phyloP scores from a whole-genome alignment of 2,888 invertebrate genomes.

The Eumacrocentrus americanus region DNA sequence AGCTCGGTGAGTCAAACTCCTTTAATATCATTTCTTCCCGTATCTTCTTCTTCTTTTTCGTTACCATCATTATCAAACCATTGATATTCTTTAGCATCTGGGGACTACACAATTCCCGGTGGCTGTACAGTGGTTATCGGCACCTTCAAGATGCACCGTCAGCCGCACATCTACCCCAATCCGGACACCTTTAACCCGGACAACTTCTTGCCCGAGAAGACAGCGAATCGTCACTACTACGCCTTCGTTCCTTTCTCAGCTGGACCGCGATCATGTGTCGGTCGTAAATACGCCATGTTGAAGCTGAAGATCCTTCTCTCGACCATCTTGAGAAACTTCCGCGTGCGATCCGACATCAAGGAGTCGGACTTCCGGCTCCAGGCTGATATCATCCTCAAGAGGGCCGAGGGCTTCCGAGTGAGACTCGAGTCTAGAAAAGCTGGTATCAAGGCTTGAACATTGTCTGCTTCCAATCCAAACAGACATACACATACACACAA shows the following conservation, averaged over 20 bases:
- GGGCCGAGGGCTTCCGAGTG: constrained; percentile 73
- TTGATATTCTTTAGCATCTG: constrained; percentile 67
- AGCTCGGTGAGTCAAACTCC: constrained; percentile 68
- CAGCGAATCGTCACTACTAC: constrained; percentile 78
- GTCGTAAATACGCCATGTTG: constrained; percentile 80
- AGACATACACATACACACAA: too few relatives aligned
- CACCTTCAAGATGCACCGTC: constrained; percentile 73
- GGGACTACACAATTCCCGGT: constrained; percentile 71
- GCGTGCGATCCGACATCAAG: constrained; percentile 68
- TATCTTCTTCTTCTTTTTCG: not conserved
- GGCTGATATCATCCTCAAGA: constrained; percentile 76
- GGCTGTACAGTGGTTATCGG: constrained; percentile 74
- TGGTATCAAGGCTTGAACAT: constrained; percentile 41
- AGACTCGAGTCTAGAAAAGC: constrained; percentile 52
- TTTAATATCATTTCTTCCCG: too few relatives aligned
- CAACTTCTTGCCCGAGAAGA: constrained; percentile 79
- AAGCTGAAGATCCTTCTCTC: constrained; percentile 77
- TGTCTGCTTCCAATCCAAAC: not conserved
- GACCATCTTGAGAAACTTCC: constrained; percentile 74
- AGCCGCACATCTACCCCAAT: constrained; percentile 71
- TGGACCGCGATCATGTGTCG: constrained; percentile 81
- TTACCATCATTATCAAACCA: too few relatives aligned
- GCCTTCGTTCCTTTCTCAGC: constrained; percentile 82
- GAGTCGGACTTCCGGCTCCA: constrained; percentile 73
- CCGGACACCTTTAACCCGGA: constrained; percentile 78